phyloP scores from a whole-genome alignment of 2,888 invertebrate species.

The Eremobia ochroleuca region DNA sequence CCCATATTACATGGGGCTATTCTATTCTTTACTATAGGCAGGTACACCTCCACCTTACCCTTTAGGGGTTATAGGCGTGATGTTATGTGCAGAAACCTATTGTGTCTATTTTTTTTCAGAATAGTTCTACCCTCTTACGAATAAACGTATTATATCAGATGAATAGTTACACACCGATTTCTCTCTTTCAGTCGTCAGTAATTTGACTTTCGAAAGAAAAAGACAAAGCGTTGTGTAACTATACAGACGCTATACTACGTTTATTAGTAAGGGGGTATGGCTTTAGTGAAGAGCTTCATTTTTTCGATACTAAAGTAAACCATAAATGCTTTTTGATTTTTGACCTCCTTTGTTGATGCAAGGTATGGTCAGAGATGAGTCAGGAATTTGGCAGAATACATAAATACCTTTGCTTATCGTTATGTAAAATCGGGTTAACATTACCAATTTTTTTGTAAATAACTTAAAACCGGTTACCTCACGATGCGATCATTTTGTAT shows the following conservation, averaged over 20 bases:
- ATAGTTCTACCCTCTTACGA: too few relatives aligned
- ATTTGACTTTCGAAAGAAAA: too few relatives aligned
- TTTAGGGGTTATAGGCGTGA: not conserved
- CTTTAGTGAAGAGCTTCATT: not conserved
- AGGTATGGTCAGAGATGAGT: conserved; percentile 42
- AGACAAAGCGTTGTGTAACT: too few relatives aligned
- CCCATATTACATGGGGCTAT: not conserved
- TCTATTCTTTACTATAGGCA: not conserved
- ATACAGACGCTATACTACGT: too few relatives aligned
- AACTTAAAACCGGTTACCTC: conserved; percentile 13
- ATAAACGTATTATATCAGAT: too few relatives aligned
- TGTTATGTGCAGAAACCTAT: not conserved
- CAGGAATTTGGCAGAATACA: conserved; percentile 23
- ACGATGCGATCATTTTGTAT: conserved; percentile 24
- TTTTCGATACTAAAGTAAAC: not conserved
- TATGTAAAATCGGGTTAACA: conserved; percentile 9
- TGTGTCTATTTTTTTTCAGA: not conserved
- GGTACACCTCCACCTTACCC: not conserved
- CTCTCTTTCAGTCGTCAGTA: too few relatives aligned
- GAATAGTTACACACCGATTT: too few relatives aligned
- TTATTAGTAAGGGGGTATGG: too few relatives aligned
- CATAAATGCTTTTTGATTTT: conserved; percentile 7
- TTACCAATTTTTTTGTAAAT: not conserved
- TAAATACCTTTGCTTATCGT: not conserved
- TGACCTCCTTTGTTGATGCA: conserved; percentile 16